Evolutionary conservation across 2,113 vertebrate species (phyloP).

Genomic region (zebrafish (Danio rerio)): GRCz12tu NC_133186.1:37978001-37978500

Average conservation of each 20-base stretch:
- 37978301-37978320: background rate
- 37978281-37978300: constrained; percentile 3
- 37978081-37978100: constrained; percentile 13
- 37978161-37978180: background rate
- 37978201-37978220: background rate
- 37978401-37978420: constrained; percentile 42
- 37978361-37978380: background rate
- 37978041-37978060: constrained; percentile 3
- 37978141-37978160: background rate
- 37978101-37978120: background rate
- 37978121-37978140: constrained; percentile 17
- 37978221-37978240: background rate
- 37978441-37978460: constrained; percentile 28
- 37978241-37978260: background rate
- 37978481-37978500: constrained; percentile 15
- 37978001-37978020: background rate
- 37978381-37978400: constrained; percentile 25
- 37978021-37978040: too few relatives aligned
- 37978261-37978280: background rate
- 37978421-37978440: constrained; percentile 18
- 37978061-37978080: background rate
- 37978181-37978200: background rate
- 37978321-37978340: background rate
- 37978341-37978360: constrained; percentile 1
- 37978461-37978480: constrained; percentile 18